Percentiles rank a stretch among this genome's conserved stretches.
Conservation (phyloP, 2,888 invertebrate species). For the Melieria omissa region DNA sequence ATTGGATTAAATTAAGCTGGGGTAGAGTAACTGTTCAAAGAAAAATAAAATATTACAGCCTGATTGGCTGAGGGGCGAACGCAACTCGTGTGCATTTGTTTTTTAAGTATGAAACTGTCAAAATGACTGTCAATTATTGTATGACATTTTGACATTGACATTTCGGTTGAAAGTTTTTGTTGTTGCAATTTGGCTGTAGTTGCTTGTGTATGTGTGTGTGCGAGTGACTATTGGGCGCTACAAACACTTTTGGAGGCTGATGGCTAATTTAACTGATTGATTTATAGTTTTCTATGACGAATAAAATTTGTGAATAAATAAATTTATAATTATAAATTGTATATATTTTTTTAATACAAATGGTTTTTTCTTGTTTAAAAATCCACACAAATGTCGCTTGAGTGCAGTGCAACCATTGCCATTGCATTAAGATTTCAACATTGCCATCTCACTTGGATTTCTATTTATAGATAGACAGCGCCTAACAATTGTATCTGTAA, state of each 20-base stretch:
- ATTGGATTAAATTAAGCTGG: conserved; percentile 28
- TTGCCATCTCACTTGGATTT: no score
- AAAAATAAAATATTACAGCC: no score
- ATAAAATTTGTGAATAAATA: conserved; percentile 19
- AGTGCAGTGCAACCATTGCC: no score
- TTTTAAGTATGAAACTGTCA: conserved; percentile 35
- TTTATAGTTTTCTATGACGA: background rate
- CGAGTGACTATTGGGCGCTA: background rate
- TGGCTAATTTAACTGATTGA: background rate
- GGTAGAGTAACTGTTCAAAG: no score
- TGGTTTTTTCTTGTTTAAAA: no score
- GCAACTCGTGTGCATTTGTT: background rate
- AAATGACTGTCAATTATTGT: conserved; percentile 43
- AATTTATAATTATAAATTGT: conserved; percentile 16
- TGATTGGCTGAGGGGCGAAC: background rate
- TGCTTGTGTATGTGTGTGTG: background rate
- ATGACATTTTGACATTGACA: conserved; percentile 49
- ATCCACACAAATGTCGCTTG: no score
- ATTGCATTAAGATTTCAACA: no score
- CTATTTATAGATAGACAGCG: no score
- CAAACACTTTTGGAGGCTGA: background rate
- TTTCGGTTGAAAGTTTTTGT: conserved; percentile 30
- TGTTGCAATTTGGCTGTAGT: background rate
- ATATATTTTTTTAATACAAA: background rate
- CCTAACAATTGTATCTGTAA: no score